Evolutionary conservation across 2,797 vertebrate species (phyloP).

Genomic region (Taeniopygia guttata): DNA sequence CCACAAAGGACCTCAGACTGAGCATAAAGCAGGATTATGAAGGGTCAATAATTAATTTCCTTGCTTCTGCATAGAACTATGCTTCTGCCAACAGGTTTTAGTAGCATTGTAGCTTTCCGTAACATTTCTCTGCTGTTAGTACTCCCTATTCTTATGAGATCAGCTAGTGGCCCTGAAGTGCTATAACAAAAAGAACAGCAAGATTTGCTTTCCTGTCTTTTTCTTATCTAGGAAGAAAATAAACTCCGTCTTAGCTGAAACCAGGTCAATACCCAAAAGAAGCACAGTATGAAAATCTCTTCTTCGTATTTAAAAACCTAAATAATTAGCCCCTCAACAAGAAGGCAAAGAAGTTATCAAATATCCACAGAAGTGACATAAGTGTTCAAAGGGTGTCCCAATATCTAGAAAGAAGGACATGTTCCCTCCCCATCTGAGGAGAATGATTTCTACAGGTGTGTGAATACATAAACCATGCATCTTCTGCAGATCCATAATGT

Average conservation of each 20-base stretch:
- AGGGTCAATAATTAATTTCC: not conserved
- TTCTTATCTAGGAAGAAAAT: not conserved
- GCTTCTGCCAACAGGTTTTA: not conserved
- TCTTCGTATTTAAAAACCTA: not conserved
- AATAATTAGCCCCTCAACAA: not conserved
- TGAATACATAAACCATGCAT: not conserved
- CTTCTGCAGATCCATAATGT: not conserved
- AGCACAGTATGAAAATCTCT: not conserved
- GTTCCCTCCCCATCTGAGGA: not conserved
- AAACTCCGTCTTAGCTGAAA: not conserved
- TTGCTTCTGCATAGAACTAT: not conserved
- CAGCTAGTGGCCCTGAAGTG: not conserved
- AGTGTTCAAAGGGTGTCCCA: not conserved
- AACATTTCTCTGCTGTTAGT: not conserved
- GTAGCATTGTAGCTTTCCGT: not conserved
- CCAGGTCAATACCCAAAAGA: not conserved
- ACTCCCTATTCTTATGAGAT: not conserved
- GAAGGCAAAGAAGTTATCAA: not conserved
- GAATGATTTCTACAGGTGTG: not conserved
- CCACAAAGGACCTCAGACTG: not conserved
- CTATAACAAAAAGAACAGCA: not conserved
- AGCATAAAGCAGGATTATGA: not conserved
- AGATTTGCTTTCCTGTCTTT: not conserved
- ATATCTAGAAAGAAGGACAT: not conserved
- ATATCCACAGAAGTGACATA: not conserved